A percentile compares a stretch with the other conserved stretches of the same genome.
Evolutionary conservation across 35 echinoderm and acorn worm genomes (phyloP).

Genomic region (Apostichopus californicus): DNA sequence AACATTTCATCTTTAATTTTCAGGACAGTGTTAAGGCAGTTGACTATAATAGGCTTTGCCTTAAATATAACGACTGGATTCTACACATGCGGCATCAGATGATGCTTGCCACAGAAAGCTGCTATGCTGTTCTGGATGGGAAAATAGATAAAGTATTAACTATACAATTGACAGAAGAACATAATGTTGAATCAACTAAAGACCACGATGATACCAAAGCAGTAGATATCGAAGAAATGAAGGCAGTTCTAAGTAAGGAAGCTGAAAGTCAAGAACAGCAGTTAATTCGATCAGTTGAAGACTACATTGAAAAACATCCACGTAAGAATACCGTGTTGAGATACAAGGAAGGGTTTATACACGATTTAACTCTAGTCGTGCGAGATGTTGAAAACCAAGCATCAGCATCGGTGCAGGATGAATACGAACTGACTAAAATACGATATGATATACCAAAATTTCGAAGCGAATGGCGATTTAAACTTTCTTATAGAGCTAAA

Average conservation of each 20-base stretch:
- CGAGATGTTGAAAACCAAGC: conserved; percentile 24
- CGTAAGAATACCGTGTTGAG: neutral
- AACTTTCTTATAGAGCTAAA: conserved; percentile 1
- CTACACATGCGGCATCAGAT: conserved; percentile 19
- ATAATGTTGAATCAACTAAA: neutral
- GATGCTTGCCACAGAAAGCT: neutral
- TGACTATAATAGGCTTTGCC: conserved; percentile 36
- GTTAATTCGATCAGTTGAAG: neutral
- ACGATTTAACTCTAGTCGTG: neutral
- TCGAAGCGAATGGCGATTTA: neutral
- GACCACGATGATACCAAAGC: too few species aligned
- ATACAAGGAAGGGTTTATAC: conserved; percentile 4
- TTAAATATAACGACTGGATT: conserved; percentile 43
- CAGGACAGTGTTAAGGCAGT: conserved; percentile 35
- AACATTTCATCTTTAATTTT: conserved; percentile 59
- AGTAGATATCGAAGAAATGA: neutral
- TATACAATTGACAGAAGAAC: neutral
- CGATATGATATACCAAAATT: conserved; percentile 15
- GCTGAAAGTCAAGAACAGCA: neutral
- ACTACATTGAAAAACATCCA: conserved; percentile 16
- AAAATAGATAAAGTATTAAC: neutral
- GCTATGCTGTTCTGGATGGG: neutral
- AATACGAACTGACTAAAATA: conserved; percentile 16
- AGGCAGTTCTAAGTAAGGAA: neutral
- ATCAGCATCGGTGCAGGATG: neutral